Evolutionary conservation across 2,113 vertebrate species (phyloP).

Genomic region (Limnothrissa miodon): DNA sequence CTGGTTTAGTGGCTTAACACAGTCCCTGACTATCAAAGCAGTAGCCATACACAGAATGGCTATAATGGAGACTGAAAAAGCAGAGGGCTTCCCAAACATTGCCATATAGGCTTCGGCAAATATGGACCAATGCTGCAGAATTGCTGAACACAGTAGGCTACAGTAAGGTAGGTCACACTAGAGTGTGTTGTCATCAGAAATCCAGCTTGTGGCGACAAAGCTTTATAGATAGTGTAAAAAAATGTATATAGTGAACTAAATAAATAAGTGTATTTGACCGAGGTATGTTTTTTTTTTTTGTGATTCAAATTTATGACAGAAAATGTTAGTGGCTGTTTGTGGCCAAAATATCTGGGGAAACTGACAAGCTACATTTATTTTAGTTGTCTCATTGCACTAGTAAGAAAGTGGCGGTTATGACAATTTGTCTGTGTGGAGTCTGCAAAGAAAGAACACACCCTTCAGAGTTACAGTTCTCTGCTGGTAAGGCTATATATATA

Average conservation of each 20-base stretch:
- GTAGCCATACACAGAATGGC: not conserved
- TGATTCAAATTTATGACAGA: not conserved
- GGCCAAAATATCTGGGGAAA: not conserved
- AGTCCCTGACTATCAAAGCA: not conserved
- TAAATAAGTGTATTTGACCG: not conserved
- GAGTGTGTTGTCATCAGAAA: not conserved
- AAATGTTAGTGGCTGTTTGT: not conserved
- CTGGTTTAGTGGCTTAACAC: not conserved
- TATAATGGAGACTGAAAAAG: not conserved
- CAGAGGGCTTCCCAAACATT: not conserved
- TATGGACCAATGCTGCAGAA: not conserved
- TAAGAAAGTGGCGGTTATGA: not conserved
- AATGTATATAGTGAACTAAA: not conserved
- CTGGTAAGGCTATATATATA: too few species aligned
- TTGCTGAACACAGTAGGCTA: too few species aligned
- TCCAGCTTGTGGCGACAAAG: not conserved
- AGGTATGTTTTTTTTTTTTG: not conserved
- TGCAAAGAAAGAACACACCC: not conserved
- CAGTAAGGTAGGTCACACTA: too few species aligned
- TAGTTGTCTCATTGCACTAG: not conserved
- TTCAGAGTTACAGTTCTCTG: not conserved
- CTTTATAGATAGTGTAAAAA: too few species aligned
- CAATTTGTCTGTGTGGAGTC: not conserved
- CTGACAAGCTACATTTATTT: not conserved
- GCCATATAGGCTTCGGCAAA: not conserved